These are phyloP conservation scores for Stegastes partitus DNA, from an alignment of 2,113 vertebrate species.

Conservation along the genomic window DNA sequence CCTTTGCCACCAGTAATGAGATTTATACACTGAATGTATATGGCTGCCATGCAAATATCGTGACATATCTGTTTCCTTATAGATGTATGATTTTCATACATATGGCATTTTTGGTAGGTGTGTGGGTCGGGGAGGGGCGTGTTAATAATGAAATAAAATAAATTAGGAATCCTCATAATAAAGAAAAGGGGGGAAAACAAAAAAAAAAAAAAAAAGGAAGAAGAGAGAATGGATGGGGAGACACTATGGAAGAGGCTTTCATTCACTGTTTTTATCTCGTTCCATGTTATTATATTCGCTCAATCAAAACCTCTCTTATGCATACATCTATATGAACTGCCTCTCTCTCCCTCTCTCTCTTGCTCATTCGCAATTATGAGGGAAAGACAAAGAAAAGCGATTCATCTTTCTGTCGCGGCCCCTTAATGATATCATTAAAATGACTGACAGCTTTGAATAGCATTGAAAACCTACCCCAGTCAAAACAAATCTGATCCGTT, in stretches of 20 bases:
- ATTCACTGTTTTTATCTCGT: constrained; percentile 82
- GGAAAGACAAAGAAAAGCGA: constrained; percentile 84
- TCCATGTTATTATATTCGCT: constrained; percentile 82
- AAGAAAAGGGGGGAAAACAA: constrained; percentile 51
- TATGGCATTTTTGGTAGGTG: constrained; percentile 62
- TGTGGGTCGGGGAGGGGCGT: constrained; percentile 5
- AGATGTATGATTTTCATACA: constrained; percentile 74
- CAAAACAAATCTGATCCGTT: constrained; percentile 84
- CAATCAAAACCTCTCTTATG: constrained; percentile 82
- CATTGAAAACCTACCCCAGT: constrained; percentile 80
- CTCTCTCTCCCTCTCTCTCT: constrained; percentile 64
- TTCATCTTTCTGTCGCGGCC: constrained; percentile 84
- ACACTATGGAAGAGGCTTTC: constrained; percentile 72
- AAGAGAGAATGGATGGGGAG: constrained; percentile 61
- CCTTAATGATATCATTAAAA: constrained; percentile 88
- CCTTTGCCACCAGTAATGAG: constrained; percentile 77
- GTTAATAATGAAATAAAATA: constrained; percentile 74
- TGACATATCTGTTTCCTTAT: constrained; percentile 75
- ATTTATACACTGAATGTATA: constrained; percentile 74
- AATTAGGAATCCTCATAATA: constrained; percentile 76
- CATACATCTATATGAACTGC: constrained; percentile 82
- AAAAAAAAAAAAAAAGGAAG: neutral
- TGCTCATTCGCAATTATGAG: constrained; percentile 82
- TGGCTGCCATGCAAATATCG: constrained; percentile 75
- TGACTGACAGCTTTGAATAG: constrained; percentile 86